A percentile compares a stretch with the other conserved stretches of the same genome.
Evolutionary conservation across 2,888 invertebrate species (phyloP).

Genomic region (Zygaena filipendulae): DNA sequence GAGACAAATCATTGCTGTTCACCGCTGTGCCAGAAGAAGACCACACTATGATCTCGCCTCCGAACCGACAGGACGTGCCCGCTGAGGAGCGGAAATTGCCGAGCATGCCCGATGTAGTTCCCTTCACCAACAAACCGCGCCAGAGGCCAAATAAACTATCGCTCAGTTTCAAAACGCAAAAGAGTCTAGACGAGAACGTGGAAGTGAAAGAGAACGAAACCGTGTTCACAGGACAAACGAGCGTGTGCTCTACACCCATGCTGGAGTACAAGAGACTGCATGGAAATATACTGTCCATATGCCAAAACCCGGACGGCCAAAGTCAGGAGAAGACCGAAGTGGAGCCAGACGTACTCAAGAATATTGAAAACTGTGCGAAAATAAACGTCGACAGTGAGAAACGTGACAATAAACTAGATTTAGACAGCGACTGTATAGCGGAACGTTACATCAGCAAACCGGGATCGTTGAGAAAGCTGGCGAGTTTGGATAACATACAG

Average conservation of each 20-base stretch:
- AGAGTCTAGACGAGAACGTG: slow-evolving; percentile 69
- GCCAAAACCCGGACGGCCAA: slow-evolving; percentile 71
- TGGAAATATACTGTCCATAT: slow-evolving; percentile 79
- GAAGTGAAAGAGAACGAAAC: slow-evolving; percentile 63
- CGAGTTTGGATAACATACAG: slow-evolving; percentile 73
- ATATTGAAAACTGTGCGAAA: slow-evolving; percentile 40
- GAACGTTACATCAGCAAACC: slow-evolving; percentile 63
- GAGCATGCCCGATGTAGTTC: slow-evolving; percentile 59
- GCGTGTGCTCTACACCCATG: slow-evolving; percentile 83
- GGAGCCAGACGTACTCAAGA: slow-evolving; percentile 48
- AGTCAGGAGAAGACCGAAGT: slow-evolving; percentile 57
- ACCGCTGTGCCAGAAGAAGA: slow-evolving; percentile 87
- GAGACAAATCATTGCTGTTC: slow-evolving; percentile 83
- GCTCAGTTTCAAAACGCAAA: slow-evolving; percentile 66
- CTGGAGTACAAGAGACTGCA: slow-evolving; percentile 80
- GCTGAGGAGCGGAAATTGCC: slow-evolving; percentile 31
- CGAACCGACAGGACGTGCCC: slow-evolving; percentile 32
- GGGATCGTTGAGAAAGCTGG: slow-evolving; percentile 48
- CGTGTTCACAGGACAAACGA: slow-evolving; percentile 75
- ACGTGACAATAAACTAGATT: slow-evolving; percentile 39
- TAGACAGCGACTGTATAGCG: slow-evolving; percentile 51
- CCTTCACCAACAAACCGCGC: slow-evolving; percentile 58
- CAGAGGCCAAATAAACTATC: slow-evolving; percentile 68
- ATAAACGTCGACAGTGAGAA: slow-evolving; percentile 39
- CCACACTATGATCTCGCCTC: slow-evolving; percentile 59